Conservation (phyloP, 2,888 invertebrate species). For the Ganaspis brasiliensis region DNA sequence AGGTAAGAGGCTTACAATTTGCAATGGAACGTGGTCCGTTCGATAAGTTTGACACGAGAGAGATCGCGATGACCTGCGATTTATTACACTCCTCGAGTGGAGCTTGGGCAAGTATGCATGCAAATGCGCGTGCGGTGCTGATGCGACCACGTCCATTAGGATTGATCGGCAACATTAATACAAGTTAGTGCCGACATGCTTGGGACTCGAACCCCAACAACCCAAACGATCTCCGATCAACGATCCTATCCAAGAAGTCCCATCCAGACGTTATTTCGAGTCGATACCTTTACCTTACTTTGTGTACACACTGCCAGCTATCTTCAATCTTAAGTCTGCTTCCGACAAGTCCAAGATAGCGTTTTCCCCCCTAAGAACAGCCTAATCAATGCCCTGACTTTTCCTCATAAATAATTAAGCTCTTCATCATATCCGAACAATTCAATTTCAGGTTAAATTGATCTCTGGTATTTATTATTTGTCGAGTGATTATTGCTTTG, state of each 20-base stretch:
- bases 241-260: constrained; percentile 63
- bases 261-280: constrained; percentile 59
- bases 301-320: constrained; percentile 62
- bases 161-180: constrained; percentile 80
- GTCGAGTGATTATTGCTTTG: no score
- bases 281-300: constrained; percentile 55
- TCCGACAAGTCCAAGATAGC: constrained; percentile 61
- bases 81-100: constrained; percentile 62
- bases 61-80: constrained; percentile 71
- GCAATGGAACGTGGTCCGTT: constrained; percentile 41
- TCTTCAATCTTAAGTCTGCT: constrained; percentile 61
- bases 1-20: constrained; percentile 40
- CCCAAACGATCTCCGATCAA: constrained; percentile 67
- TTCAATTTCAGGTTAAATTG: no score
- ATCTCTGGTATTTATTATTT: no score
- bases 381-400: constrained; percentile 18
- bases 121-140: constrained; percentile 73
- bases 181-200: constrained; percentile 79
- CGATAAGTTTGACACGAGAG: constrained; percentile 61
- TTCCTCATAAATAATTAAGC: constrained; percentile 11
- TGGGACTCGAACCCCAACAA: constrained; percentile 64
- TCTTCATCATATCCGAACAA: neutral
- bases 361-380: constrained; percentile 41
- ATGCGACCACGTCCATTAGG: constrained; percentile 78
- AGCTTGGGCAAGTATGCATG: constrained; percentile 65